Conservation (phyloP, 2,888 invertebrate genomes). For the Drosophila mimica region DNA sequence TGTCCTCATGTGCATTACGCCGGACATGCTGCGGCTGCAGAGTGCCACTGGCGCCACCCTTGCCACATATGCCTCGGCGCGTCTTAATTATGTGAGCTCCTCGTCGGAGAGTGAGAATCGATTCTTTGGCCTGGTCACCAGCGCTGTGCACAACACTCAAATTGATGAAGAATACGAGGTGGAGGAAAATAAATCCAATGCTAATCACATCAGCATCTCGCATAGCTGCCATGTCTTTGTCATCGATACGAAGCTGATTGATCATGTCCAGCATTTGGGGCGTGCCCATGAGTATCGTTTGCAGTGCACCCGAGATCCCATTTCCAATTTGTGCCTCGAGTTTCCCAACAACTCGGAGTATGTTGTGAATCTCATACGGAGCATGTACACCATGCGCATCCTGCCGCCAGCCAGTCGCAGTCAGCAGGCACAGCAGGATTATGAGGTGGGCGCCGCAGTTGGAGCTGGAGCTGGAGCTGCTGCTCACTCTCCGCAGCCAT, state of each 20-base stretch:
- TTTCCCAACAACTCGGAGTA: constrained; percentile 95
- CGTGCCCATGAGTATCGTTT: constrained; percentile 94
- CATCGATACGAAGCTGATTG: constrained; percentile 93
- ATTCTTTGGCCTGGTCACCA: constrained; percentile 96
- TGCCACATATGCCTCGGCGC: constrained; percentile 94
- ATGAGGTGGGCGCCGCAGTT: constrained; percentile 62
- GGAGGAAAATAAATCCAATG: constrained; percentile 48
- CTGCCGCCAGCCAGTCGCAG: constrained; percentile 81
- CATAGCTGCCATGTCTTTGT: constrained; percentile 98
- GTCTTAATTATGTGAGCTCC: constrained; percentile 95
- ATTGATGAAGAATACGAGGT: constrained; percentile 83
- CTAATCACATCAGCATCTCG: constrained; percentile 87
- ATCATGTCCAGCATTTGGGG: constrained; percentile 92
- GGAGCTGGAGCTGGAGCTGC: constrained; percentile 67
- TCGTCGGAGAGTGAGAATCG: constrained; percentile 95
- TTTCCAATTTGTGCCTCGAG: constrained; percentile 92
- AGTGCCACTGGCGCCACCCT: constrained; percentile 92
- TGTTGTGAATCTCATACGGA: constrained; percentile 89
- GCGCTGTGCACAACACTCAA: constrained; percentile 87
- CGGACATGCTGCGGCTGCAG: constrained; percentile 91
- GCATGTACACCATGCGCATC: constrained; percentile 89
- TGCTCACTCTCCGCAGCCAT: constrained; percentile 93
- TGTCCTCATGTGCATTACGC: constrained; percentile 93
- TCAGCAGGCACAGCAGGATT: constrained; percentile 65
- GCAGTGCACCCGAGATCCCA: constrained; percentile 92